A percentile compares a stretch with the other conserved stretches of the same genome.
Conservation (phyloP, 2,797 vertebrate species). For the Meriones psammophilus region DNA sequence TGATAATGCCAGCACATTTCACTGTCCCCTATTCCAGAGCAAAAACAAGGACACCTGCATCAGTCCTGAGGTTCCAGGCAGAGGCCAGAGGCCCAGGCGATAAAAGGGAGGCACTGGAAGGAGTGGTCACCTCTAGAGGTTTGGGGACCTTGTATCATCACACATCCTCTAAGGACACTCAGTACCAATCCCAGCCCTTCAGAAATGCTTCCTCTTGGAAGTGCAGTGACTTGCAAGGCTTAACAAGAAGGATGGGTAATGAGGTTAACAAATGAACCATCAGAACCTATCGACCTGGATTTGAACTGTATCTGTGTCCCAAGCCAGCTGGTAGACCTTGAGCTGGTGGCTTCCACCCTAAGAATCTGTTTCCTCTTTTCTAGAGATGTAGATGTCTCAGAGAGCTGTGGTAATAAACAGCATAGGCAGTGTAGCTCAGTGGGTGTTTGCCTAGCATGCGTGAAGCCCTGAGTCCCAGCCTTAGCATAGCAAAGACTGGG, state of each 20-base stretch:
- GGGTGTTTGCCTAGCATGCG: neutral
- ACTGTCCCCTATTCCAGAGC: constrained; percentile 6
- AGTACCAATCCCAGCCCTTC: neutral
- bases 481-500: neutral
- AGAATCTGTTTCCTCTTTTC: constrained; percentile 10
- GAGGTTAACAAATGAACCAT: neutral
- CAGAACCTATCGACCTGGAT: neutral
- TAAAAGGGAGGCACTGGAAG: neutral
- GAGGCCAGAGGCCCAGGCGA: neutral
- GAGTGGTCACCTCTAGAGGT: no score
- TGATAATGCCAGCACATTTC: constrained; percentile 61
- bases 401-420: neutral
- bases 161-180: neutral
- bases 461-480: neutral
- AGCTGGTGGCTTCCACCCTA: neutral
- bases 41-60: neutral
- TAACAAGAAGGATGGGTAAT: neutral
- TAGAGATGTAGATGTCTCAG: neutral
- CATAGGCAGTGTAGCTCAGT: neutral
- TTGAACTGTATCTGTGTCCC: neutral
- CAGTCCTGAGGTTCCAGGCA: neutral
- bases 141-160: fast-evolving
- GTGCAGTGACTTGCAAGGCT: neutral
- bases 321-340: neutral
- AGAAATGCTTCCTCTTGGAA: neutral